Evolutionary conservation across 2,797 vertebrate genomes (phyloP).

Genomic region (Austrolebias charrua): DNA sequence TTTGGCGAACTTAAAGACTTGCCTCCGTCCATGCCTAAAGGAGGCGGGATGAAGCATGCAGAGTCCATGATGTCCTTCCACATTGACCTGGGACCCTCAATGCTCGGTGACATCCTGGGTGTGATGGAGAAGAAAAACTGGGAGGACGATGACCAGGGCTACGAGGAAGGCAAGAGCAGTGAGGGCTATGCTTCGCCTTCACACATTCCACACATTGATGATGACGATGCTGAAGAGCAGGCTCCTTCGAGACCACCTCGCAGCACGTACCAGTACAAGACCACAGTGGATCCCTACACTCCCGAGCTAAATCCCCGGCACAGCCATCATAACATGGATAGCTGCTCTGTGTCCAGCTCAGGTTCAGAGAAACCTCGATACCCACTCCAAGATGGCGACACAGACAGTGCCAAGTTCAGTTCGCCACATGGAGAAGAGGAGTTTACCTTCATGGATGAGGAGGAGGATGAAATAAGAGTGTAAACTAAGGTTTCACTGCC

Average conservation of each 20-base stretch:
- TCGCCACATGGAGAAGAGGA: conserved; percentile 75
- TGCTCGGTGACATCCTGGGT: conserved; percentile 93
- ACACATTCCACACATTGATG: conserved; percentile 66
- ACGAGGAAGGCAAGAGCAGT: conserved; percentile 75
- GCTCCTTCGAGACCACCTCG: conserved; percentile 66
- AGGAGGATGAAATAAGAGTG: conserved; percentile 92
- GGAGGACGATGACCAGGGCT: conserved; percentile 82
- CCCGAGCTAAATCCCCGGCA: conserved; percentile 73
- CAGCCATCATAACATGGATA: conserved; percentile 82
- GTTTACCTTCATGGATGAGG: conserved; percentile 94
- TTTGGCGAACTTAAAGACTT: conserved; percentile 91
- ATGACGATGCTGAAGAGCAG: conserved; percentile 49
- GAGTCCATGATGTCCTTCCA: conserved; percentile 99
- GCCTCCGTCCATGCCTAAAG: conserved; percentile 75
- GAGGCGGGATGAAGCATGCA: conserved; percentile 89
- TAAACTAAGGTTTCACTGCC: conserved; percentile 35
- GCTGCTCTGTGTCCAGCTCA: conserved; percentile 85
- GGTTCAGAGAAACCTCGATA: conserved; percentile 79
- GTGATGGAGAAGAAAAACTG: conserved; percentile 94
- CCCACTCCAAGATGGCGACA: conserved; percentile 66
- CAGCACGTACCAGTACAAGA: conserved; percentile 58
- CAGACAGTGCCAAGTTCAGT: conserved; percentile 75
- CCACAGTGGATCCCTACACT: conserved; percentile 75
- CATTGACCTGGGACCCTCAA: conserved; percentile 96
- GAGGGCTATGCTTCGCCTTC: conserved; percentile 66